These are phyloP conservation scores for Clepsis dumicolana DNA, from an alignment of 2,888 invertebrate species.

Conservation along the genomic window DNA sequence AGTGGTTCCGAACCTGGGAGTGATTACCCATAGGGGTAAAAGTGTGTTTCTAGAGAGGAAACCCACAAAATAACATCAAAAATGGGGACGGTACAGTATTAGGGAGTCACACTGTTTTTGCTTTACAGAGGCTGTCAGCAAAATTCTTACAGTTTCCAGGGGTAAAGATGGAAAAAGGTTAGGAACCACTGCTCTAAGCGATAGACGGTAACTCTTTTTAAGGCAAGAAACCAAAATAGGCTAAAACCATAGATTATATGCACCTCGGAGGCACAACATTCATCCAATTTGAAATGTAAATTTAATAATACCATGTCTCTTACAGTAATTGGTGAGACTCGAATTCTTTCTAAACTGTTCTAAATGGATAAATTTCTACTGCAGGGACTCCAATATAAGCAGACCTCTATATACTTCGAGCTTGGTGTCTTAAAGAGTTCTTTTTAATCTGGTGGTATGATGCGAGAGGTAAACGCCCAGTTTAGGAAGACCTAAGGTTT, in stretches of 20 bases:
- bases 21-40: no score
- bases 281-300: constrained; percentile 55
- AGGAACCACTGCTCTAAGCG: neutral
- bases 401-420: constrained; percentile 20
- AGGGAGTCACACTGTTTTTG: no score
- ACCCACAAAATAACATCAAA: no score
- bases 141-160: no score
- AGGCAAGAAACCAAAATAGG: constrained; percentile 18
- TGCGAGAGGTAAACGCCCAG: constrained; percentile 31
- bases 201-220: constrained; percentile 1
- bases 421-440: constrained; percentile 27
- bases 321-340: constrained; percentile 56
- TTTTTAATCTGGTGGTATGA: constrained; percentile 41
- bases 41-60: no score
- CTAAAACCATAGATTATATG: constrained; percentile 37
- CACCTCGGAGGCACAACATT: constrained; percentile 37
- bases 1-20: no score
- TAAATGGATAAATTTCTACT: constrained; percentile 67
- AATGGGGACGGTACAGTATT: no score
- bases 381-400: constrained; percentile 47
- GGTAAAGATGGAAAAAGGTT: no score
- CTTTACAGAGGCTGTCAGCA: no score
- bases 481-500: constrained; percentile 7
- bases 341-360: constrained; percentile 68
- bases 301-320: constrained; percentile 52